phyloP scores from a whole-genome alignment of 2,113 vertebrate genomes.

The Clupea harengus region DNA sequence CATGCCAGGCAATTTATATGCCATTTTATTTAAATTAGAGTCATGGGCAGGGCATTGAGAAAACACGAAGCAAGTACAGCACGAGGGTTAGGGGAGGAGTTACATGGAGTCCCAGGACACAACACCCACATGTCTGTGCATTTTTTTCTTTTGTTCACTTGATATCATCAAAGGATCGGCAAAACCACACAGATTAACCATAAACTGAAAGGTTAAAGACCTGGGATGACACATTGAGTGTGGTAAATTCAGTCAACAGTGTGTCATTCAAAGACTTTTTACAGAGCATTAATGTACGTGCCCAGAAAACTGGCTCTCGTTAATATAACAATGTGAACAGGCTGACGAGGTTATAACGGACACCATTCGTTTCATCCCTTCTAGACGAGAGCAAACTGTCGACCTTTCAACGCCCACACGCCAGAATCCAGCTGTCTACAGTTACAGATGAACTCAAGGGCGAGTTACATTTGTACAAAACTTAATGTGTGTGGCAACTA shows the following conservation, averaged over 20 bases:
- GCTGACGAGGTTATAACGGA: slow-evolving; percentile 12
- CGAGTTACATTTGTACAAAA: neutral
- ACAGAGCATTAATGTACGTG: neutral
- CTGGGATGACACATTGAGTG: slow-evolving; percentile 5
- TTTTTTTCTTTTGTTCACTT: slow-evolving; percentile 37
- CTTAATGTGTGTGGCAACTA: neutral
- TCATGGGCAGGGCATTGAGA: slow-evolving; percentile 38
- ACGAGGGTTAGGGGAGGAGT: slow-evolving; percentile 22
- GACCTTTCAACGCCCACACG: slow-evolving; percentile 8
- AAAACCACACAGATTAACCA: slow-evolving; percentile 3
- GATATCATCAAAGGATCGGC: slow-evolving; percentile 43
- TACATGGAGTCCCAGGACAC: slow-evolving; percentile 42
- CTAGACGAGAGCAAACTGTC: slow-evolving; percentile 11
- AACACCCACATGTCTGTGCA: slow-evolving; percentile 35
- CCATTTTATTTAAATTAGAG: slow-evolving; percentile 33
- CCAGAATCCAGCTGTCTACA: slow-evolving; percentile 11
- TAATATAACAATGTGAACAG: slow-evolving; percentile 10
- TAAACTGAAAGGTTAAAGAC: slow-evolving; percentile 12
- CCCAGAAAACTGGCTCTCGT: neutral
- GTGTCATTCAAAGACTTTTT: slow-evolving; percentile 25
- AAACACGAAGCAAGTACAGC: slow-evolving; percentile 23
- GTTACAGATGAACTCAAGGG: slow-evolving; percentile 7
- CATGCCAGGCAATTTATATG: slow-evolving; percentile 27
- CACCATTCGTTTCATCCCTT: slow-evolving; percentile 17
- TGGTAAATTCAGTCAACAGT: slow-evolving; percentile 8